A percentile compares a stretch with the other conserved stretches of the same genome.
These are phyloP conservation scores for Ctenochaetus hawaiiensis DNA, from an alignment of 2,797 vertebrate species.

Conservation along the genomic window DNA sequence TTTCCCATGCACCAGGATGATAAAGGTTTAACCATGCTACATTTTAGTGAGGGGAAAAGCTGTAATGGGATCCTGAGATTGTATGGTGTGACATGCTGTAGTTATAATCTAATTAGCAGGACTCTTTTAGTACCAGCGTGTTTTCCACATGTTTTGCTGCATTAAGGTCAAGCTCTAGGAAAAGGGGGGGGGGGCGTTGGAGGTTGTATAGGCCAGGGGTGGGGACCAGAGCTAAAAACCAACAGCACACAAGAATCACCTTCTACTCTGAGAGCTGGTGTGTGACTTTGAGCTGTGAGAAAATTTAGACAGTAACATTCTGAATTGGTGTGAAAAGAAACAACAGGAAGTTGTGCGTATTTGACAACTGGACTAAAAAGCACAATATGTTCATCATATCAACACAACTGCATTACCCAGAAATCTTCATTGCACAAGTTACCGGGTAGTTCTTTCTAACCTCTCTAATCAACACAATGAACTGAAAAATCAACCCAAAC, in stretches of 20 bases:
- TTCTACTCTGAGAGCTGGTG: constrained; percentile 78
- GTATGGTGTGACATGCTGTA: constrained; percentile 66
- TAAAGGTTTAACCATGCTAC: constrained; percentile 72
- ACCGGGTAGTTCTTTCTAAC: no score
- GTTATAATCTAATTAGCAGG: constrained; percentile 44
- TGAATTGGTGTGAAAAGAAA: constrained; percentile 63
- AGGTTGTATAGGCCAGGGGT: constrained; percentile 47
- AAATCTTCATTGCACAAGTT: neutral
- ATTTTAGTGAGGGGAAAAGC: constrained; percentile 57
- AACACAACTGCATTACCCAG: constrained; percentile 7
- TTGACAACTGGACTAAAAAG: constrained; percentile 30
- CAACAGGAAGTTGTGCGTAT: constrained; percentile 36
- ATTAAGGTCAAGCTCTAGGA: constrained; percentile 57
- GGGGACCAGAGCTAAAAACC: constrained; percentile 67
- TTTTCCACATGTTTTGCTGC: constrained; percentile 47
- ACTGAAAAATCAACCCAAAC: constrained; percentile 25
- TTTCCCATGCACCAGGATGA: constrained; percentile 69
- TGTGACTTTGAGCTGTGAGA: constrained; percentile 74
- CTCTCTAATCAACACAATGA: neutral
- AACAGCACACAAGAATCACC: constrained; percentile 81
- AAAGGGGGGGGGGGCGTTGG: neutral
- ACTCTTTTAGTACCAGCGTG: constrained; percentile 29
- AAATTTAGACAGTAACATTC: constrained; percentile 60
- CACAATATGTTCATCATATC: constrained; percentile 6
- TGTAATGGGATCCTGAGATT: constrained; percentile 40